A percentile compares a stretch with the other conserved stretches of the same genome.
Evolutionary conservation across 1,140 invertebrate species (phyloP).

Genomic region (Cryptotermes secundus): DNA sequence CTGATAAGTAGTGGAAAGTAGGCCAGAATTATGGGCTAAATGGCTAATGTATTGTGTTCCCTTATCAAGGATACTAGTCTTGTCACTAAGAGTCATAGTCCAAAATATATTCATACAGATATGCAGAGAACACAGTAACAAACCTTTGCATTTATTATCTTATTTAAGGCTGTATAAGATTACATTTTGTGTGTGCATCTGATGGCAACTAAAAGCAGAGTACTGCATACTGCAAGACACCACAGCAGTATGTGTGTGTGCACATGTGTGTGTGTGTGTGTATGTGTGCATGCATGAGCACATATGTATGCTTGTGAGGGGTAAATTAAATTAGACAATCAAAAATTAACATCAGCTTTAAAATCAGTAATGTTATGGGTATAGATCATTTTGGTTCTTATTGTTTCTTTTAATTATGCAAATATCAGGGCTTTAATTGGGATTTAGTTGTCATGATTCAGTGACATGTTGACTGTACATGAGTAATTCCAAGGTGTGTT

Average conservation of each 20-base stretch:
- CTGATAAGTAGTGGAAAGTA: not conserved
- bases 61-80: slow-evolving; percentile 11
- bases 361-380: not conserved
- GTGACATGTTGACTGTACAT: not conserved
- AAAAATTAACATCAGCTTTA: slow-evolving; percentile 15
- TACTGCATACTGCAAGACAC: slow-evolving; percentile 4
- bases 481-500: not conserved
- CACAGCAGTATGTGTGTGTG: not conserved
- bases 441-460: not conserved
- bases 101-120: not conserved
- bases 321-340: not conserved
- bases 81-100: not conserved
- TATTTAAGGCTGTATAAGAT: not conserved
- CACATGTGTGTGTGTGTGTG: not conserved
- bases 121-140: not conserved
- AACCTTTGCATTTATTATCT: slow-evolving; percentile 7
- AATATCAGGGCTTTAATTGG: not conserved
- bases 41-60: not conserved
- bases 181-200: not conserved
- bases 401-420: not conserved
- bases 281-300: too few relatives aligned
- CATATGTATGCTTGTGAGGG: not conserved
- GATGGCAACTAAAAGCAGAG: not conserved
- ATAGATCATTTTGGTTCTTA: not conserved
- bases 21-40: not conserved